phyloP scores from a whole-genome alignment of 2,888 invertebrate genomes.

The Coenonympha arcania region DNA sequence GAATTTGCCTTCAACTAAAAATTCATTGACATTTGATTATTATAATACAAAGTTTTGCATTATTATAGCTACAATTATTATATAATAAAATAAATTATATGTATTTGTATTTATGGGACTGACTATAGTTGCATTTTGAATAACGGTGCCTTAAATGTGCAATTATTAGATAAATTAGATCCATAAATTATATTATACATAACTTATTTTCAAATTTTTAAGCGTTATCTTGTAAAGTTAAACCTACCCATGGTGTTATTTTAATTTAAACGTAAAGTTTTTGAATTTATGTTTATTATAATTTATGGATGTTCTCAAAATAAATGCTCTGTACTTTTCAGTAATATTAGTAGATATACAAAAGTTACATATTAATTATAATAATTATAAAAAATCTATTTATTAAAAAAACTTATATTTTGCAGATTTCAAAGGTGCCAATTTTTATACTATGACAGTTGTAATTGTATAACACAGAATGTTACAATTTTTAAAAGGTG shows the following conservation, averaged over 20 bases:
- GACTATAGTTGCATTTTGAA: conserved; percentile 33
- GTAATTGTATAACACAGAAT: too few species aligned
- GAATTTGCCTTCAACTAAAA: background rate
- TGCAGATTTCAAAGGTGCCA: background rate
- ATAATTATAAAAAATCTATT: too few species aligned
- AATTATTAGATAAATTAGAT: conserved; percentile 6
- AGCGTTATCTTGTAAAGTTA: too few species aligned
- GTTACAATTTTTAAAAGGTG: background rate
- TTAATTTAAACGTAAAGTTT: too few species aligned
- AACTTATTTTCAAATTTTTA: too few species aligned
- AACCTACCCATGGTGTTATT: too few species aligned
- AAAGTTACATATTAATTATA: conserved; percentile 20
- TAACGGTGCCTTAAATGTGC: conserved; percentile 41
- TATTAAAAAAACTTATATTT: background rate
- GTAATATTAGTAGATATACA: conserved; percentile 28
- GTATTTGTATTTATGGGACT: conserved; percentile 14
- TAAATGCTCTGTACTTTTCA: conserved; percentile 21
- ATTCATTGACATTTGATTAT: conserved; percentile 3
- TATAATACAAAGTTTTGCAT: background rate
- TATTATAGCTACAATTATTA: too few species aligned
- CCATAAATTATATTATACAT: background rate
- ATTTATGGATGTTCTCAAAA: background rate
- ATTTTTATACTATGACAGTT: too few species aligned
- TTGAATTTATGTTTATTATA: background rate
- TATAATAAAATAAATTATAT: conserved; percentile 7